phyloP scores from a whole-genome alignment of 2,113 vertebrate genomes.

The Melanerpes aurifrons region DNA sequence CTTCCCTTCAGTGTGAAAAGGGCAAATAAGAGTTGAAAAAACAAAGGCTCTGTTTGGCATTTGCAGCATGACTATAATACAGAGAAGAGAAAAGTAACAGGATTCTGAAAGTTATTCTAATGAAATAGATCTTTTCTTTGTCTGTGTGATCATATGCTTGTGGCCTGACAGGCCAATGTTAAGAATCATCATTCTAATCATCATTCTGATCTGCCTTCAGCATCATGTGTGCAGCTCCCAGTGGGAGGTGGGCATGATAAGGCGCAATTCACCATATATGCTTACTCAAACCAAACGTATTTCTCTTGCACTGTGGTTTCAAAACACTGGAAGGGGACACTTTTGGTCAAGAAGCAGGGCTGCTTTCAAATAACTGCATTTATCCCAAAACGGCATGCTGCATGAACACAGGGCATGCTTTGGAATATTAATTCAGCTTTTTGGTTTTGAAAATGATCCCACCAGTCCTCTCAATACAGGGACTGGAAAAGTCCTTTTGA shows the following conservation, averaged over 20 bases:
- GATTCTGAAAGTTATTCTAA: slow-evolving; percentile 1
- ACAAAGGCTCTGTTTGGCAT: slow-evolving; percentile 1
- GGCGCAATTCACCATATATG: slow-evolving; percentile 42
- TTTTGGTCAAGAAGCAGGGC: background rate
- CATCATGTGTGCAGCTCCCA: background rate
- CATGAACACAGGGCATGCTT: slow-evolving; percentile 68
- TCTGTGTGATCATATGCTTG: slow-evolving; percentile 2
- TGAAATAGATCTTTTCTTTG: background rate
- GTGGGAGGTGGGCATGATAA: background rate
- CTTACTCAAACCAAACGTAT: slow-evolving; percentile 64
- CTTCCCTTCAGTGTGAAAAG: slow-evolving; percentile 55
- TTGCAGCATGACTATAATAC: slow-evolving; percentile 30
- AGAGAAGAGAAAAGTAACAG: slow-evolving; percentile 24
- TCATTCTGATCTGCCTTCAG: slow-evolving; percentile 39
- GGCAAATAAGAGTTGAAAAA: background rate
- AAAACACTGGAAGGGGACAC: background rate
- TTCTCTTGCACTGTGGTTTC: slow-evolving; percentile 45
- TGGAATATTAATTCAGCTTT: slow-evolving; percentile 68
- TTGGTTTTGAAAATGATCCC: slow-evolving; percentile 54
- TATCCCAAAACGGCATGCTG: slow-evolving; percentile 69
- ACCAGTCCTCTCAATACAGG: slow-evolving; percentile 47
- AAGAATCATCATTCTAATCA: slow-evolving; percentile 58
- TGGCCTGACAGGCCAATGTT: background rate
- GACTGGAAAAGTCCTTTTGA: slow-evolving; percentile 52
- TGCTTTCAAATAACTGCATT: slow-evolving; percentile 47